These are phyloP conservation scores for Oxycera nigricornis DNA, from an alignment of 2,888 invertebrate genomes.

Conservation along the genomic window DNA sequence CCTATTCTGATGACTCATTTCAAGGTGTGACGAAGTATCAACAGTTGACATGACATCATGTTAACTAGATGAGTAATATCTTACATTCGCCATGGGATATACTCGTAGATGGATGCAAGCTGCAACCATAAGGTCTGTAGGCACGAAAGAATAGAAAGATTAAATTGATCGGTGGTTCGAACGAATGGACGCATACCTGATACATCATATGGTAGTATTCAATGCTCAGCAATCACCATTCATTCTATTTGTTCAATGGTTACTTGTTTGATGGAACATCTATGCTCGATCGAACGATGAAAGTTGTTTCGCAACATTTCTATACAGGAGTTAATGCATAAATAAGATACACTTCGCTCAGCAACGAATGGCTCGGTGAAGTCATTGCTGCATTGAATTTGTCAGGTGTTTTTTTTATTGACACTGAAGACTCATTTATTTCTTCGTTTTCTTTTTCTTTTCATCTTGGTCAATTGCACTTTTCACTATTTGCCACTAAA, in stretches of 20 bases:
- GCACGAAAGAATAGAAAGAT: neutral
- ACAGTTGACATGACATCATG: slow-evolving; percentile 10
- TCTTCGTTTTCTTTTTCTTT: neutral
- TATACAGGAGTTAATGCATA: too few species aligned
- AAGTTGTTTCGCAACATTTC: slow-evolving; percentile 13
- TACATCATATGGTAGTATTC: neutral
- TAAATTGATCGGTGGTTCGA: neutral
- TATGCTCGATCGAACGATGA: neutral
- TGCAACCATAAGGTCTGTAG: neutral
- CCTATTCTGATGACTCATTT: neutral
- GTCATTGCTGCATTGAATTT: neutral
- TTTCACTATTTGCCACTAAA: neutral
- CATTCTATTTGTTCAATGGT: neutral
- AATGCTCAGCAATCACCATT: neutral
- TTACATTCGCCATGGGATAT: neutral
- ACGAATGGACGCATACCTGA: too few species aligned
- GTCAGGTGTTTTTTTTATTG: slow-evolving; percentile 17
- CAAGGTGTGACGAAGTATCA: slow-evolving; percentile 1
- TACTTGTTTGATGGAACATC: neutral
- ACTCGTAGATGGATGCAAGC: neutral
- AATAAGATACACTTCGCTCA: neutral
- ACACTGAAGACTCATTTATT: neutral
- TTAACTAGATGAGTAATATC: neutral
- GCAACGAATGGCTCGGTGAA: neutral
- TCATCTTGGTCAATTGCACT: neutral